Conservation (phyloP, 2,113 vertebrate species). For the Sebastes fasciatus region DNA sequence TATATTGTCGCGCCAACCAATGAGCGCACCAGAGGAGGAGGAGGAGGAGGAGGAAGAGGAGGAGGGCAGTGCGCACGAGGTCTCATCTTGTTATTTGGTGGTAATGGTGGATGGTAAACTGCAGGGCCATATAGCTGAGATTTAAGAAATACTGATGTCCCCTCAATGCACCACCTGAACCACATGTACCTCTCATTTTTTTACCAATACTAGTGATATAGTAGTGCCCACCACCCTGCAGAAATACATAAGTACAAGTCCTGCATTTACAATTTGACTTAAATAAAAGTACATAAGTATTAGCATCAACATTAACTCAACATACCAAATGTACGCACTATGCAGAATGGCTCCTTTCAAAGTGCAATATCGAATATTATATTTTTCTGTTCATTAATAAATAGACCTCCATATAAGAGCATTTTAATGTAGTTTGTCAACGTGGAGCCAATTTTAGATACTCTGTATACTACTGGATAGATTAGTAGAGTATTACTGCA, state of each 20-base stretch:
- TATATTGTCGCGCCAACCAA: slow-evolving; percentile 82
- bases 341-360: neutral
- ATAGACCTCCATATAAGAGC: no score
- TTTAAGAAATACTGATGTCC: neutral
- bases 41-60: slow-evolving; percentile 10
- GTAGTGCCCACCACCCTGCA: neutral
- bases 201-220: neutral
- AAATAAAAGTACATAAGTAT: neutral
- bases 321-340: neutral
- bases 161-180: neutral
- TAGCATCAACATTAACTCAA: neutral
- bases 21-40: slow-evolving; percentile 57
- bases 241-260: neutral
- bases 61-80: slow-evolving; percentile 24
- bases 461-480: no score
- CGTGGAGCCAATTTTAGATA: no score
- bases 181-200: neutral
- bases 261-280: neutral
- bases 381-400: neutral
- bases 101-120: neutral
- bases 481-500: no score
- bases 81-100: neutral
- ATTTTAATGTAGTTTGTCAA: no score
- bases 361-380: neutral
- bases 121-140: neutral